A percentile compares a stretch with the other conserved stretches of the same genome.
These are phyloP conservation scores for Ganaspis brasiliensis DNA, from an alignment of 2,888 invertebrate species.

Conservation along the genomic window DNA sequence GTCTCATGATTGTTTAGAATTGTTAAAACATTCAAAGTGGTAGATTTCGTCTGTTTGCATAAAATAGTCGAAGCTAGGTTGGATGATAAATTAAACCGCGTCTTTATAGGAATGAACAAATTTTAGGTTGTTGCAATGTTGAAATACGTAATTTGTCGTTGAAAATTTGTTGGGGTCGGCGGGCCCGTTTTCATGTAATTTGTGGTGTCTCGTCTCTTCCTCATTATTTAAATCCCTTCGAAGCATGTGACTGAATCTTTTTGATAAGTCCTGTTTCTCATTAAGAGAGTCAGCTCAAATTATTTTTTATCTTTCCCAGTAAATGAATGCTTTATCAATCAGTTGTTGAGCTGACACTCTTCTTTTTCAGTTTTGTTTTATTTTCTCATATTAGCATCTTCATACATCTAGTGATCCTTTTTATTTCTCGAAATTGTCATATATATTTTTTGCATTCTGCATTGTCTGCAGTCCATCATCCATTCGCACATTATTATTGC, in stretches of 20 bases:
- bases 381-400: conserved; percentile 11
- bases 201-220: conserved; percentile 57
- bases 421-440: conserved; percentile 16
- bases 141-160: conserved; percentile 56
- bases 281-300: background rate
- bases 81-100: conserved; percentile 33
- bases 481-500: conserved; percentile 51
- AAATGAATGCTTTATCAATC: background rate
- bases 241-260: conserved; percentile 36
- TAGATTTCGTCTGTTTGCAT: conserved; percentile 14
- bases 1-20: conserved; percentile 24
- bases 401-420: conserved; percentile 26
- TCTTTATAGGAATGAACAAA: conserved; percentile 27
- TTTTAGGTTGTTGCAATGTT: conserved; percentile 58
- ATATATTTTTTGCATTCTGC: conserved; percentile 42
- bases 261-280: conserved; percentile 19
- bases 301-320: background rate
- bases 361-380: conserved; percentile 6
- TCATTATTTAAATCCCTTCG: conserved; percentile 44
- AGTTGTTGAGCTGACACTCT: conserved; percentile 1
- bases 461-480: conserved; percentile 36
- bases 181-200: conserved; percentile 62
- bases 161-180: conserved; percentile 61
- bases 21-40: conserved; percentile 13
- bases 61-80: conserved; percentile 33